Evolutionary conservation across 2,113 vertebrate genomes (phyloP).

Genomic region (Eidolon helvum): DNA sequence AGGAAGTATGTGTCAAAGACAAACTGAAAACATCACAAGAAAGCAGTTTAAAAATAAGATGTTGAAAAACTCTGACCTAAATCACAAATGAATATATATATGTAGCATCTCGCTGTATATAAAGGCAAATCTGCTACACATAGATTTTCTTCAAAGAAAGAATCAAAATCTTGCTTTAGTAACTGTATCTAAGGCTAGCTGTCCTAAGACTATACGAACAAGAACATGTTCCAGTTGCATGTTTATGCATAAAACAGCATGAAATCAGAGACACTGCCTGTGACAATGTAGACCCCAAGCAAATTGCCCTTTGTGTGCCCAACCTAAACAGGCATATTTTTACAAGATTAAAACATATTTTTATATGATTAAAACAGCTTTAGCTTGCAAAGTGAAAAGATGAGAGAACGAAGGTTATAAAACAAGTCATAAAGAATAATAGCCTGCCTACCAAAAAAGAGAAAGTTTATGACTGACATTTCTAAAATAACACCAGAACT

Average conservation of each 20-base stretch:
- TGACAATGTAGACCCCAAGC: neutral
- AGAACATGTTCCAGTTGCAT: neutral
- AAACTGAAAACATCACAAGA: neutral
- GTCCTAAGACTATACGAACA: neutral
- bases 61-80: neutral
- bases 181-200: neutral
- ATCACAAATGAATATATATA: neutral
- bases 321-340: neutral
- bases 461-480: conserved; percentile 10
- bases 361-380: neutral
- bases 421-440: neutral
- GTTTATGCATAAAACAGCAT: neutral
- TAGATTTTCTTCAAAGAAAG: neutral
- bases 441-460: neutral
- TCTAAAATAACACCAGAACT: neutral
- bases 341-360: neutral
- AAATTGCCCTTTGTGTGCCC: neutral
- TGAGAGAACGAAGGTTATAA: neutral
- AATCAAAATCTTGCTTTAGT: neutral
- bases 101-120: neutral
- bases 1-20: neutral
- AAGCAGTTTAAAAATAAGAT: neutral
- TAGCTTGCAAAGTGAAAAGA: neutral
- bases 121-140: neutral
- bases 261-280: neutral